These are phyloP conservation scores for Lysandra bellargus DNA, from an alignment of 2,888 invertebrate species.

Conservation along the genomic window DNA sequence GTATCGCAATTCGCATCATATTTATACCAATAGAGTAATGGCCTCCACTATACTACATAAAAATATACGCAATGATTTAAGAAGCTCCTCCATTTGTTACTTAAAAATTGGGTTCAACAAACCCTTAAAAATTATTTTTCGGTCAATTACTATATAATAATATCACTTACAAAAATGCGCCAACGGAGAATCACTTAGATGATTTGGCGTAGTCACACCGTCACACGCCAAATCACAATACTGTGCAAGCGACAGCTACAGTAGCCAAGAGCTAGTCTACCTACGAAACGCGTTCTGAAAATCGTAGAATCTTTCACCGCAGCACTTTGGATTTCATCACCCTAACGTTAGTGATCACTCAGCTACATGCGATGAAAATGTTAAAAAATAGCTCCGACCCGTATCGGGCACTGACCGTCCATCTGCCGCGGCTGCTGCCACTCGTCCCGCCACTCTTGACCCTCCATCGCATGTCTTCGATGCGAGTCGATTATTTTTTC, in stretches of 20 bases:
- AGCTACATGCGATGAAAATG: conserved; percentile 32
- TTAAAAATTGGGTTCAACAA: too few species aligned
- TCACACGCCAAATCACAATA: background rate
- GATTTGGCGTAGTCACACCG: background rate
- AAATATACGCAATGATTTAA: too few species aligned
- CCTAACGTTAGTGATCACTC: conserved; percentile 33
- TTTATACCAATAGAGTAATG: too few species aligned
- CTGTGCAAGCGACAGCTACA: background rate
- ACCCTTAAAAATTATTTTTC: too few species aligned
- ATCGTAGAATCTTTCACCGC: conserved; percentile 23
- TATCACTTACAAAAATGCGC: background rate
- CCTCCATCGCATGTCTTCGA: conserved; percentile 75
- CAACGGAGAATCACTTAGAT: background rate
- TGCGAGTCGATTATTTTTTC: conserved; percentile 72
- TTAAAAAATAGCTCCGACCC: conserved; percentile 34
- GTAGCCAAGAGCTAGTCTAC: background rate
- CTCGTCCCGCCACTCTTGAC: conserved; percentile 75
- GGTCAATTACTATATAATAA: background rate
- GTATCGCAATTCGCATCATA: too few species aligned
- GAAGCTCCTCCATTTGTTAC: too few species aligned
- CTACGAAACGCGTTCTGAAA: conserved; percentile 10
- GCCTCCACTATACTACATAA: too few species aligned
- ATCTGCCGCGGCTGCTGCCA: conserved; percentile 71
- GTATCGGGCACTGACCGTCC: conserved; percentile 65
- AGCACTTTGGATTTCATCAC: conserved; percentile 34